Evolutionary conservation across 2,797 vertebrate species (phyloP).

Genomic region (Dryobates pubescens): DNA sequence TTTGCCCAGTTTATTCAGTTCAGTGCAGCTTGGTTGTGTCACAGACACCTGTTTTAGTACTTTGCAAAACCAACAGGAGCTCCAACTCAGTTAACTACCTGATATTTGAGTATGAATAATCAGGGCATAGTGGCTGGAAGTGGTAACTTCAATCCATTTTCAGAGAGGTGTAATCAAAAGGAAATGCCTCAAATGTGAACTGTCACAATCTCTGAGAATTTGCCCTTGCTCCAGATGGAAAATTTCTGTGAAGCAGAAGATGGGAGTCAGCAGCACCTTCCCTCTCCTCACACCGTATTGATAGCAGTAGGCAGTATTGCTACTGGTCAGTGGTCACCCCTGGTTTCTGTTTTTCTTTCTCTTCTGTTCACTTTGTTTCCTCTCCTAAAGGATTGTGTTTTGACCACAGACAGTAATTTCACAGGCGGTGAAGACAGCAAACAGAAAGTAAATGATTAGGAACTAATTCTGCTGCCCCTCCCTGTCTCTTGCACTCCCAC

Average conservation of each 20-base stretch:
- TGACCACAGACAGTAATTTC: neutral
- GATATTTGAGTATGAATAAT: neutral
- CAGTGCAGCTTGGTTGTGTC: neutral
- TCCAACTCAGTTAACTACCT: neutral
- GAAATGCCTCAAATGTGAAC: neutral
- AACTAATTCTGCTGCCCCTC: neutral
- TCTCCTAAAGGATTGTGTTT: neutral
- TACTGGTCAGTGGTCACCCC: neutral
- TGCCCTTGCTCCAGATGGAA: neutral
- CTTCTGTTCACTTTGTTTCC: neutral
- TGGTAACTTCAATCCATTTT: neutral
- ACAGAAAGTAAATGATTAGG: neutral
- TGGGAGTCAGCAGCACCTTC: neutral
- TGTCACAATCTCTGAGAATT: neutral
- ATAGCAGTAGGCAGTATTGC: accelerated
- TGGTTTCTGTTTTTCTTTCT: neutral
- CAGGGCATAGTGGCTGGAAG: neutral
- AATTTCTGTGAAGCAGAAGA: neutral
- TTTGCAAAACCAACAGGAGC: neutral
- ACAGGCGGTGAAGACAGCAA: neutral
- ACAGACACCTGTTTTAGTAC: accelerated
- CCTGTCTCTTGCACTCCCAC: neutral
- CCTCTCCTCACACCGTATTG: neutral
- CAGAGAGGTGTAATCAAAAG: neutral
- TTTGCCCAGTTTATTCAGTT: neutral